Base-by-base conservation (phyloP, 2,113 vertebrate species). In the Xyrauchen texanus region DNA sequence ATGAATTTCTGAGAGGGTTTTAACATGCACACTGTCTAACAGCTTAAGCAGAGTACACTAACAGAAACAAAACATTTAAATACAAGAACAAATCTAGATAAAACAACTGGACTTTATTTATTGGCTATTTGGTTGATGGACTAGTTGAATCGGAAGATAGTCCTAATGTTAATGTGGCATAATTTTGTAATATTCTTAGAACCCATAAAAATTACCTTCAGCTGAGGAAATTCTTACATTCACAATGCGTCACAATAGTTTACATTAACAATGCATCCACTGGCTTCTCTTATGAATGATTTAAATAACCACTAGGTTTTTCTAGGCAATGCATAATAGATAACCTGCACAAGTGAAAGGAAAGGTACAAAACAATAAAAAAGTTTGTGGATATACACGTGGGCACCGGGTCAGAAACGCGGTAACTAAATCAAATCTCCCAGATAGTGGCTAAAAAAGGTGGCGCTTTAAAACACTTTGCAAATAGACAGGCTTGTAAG, bases 281-380 rank as follows among this genome's bases (percentile, higher is more conserved):
- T 15, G 49, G 70, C 44, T 46, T 49, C 8, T 44, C 1, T 12
- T 53, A 65, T 65, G 34, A 64, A 76, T 65, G 12, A 64, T 76
- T 75, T 6, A 75, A 75, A 64, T 52, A 42, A 52, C 47, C 61
- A 65, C 21, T 13, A 15, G 71, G 46, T 34, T n/a, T 63, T 47
- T 65, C 61, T 76, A 44, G 6, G 49, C 7, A 34, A 76, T 76
- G 62, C 55, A 65, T 76, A 65, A 76, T 76, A 34, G 9, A 74
- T 49, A 45, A 8, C 47, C 73, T 65, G 49, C 47, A 34, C 21
- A 34, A 34, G 21, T 34, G 21, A 34, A 34, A 34, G 21, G 21
- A 34, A 34, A 15, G 42, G 13, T 13, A 46, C 13, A 72, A 60
- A 21, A 47, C n/a, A 11, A 4, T 49, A 49, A 7, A n/a, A 34